A percentile compares a stretch with the other conserved stretches of the same genome.
These are phyloP conservation scores for Neostethus bicornis DNA, from an alignment of 2,797 vertebrate genomes.

Conservation along the genomic window DNA sequence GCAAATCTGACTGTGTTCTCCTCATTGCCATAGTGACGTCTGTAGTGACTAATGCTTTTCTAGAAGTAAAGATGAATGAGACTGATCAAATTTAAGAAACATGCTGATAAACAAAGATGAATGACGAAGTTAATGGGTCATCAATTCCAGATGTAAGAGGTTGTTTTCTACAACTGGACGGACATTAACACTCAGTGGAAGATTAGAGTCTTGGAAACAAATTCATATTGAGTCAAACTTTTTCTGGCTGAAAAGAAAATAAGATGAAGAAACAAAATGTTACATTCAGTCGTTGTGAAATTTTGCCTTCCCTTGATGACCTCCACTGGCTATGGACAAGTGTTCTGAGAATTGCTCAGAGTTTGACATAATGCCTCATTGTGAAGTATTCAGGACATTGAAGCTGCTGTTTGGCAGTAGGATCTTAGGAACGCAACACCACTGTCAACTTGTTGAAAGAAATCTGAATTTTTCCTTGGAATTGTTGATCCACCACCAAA, in stretches of 20 bases:
- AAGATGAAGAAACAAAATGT: slow-evolving; percentile 13
- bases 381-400: background rate
- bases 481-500: slow-evolving; percentile 1
- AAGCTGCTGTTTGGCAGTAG: background rate
- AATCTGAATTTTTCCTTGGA: background rate
- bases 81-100: slow-evolving; percentile 29
- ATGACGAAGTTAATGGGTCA: slow-evolving; percentile 59
- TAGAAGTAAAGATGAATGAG: slow-evolving; percentile 42
- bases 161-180: slow-evolving; percentile 49
- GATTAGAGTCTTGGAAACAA: slow-evolving; percentile 27
- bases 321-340: background rate
- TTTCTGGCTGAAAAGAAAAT: slow-evolving; percentile 13
- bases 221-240: slow-evolving; percentile 17
- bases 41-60: slow-evolving; percentile 39
- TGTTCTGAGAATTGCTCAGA: background rate
- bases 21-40: slow-evolving; percentile 38
- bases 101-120: slow-evolving; percentile 47
- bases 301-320: too few relatives aligned
- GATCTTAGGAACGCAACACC: background rate
- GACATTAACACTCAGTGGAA: slow-evolving; percentile 31
- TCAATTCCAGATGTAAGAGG: slow-evolving; percentile 58
- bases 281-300: slow-evolving; percentile 1
- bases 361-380: background rate
- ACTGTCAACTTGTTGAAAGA: background rate
- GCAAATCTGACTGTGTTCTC: slow-evolving; percentile 7